Percentiles rank a stretch among this genome's conserved stretches.
These are phyloP conservation scores for Sphaerophoria rueppellii DNA, from an alignment of 2,888 invertebrate species.

Conservation along the genomic window DNA sequence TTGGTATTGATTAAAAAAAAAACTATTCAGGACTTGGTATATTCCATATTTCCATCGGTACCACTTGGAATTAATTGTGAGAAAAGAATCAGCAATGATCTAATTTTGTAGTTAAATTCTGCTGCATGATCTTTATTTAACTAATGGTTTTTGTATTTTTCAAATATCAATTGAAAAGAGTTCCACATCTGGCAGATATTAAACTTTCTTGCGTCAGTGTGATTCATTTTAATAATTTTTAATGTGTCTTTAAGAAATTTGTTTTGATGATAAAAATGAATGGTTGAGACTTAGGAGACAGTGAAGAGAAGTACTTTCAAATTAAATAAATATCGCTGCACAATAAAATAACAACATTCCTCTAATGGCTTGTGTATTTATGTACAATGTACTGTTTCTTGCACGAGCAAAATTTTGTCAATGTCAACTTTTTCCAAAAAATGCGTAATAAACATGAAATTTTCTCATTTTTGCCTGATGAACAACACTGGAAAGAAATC, in stretches of 20 bases:
- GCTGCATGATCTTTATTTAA: background rate
- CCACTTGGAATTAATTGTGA: background rate
- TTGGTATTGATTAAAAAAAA: background rate
- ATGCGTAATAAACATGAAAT: no score
- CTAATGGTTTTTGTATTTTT: background rate
- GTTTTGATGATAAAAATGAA: background rate
- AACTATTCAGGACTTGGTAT: background rate
- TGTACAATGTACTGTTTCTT: no score
- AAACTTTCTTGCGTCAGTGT: conserved; percentile 2
- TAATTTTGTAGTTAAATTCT: background rate
- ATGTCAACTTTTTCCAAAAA: no score
- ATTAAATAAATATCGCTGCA: background rate
- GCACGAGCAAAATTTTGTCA: no score
- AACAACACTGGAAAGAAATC: no score
- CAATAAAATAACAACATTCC: no score
- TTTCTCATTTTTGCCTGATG: no score
- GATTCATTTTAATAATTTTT: conserved; percentile 3
- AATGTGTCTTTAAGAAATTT: conserved; percentile 8
- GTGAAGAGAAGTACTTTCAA: background rate
- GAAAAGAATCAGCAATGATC: background rate
- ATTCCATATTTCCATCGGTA: background rate
- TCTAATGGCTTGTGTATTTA: no score
- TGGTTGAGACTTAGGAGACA: background rate
- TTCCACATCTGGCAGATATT: background rate
- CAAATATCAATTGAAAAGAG: background rate